Conservation (phyloP, 2,113 vertebrate species). For the Ochotona curzoniae region DNA sequence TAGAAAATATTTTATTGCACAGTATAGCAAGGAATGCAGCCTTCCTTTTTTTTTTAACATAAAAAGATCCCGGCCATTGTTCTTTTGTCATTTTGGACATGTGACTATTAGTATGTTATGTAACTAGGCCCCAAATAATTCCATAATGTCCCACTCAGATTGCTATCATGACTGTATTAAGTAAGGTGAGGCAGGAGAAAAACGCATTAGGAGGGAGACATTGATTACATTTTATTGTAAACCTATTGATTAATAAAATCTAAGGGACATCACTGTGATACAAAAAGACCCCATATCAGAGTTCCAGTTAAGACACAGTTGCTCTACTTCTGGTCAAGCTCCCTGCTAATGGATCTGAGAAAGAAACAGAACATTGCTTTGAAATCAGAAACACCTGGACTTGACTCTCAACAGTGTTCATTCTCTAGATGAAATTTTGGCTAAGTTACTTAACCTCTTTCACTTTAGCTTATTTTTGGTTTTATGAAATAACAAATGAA, state of each 20-base stretch:
- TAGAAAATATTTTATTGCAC: conserved; percentile 27
- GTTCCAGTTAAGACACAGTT: too few relatives aligned
- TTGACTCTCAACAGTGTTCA: background rate
- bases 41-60: conserved; percentile 77
- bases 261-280: background rate
- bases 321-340: too few relatives aligned
- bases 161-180: background rate
- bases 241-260: background rate
- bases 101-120: background rate
- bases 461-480: background rate
- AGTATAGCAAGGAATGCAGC: conserved; percentile 3
- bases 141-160: background rate
- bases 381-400: background rate
- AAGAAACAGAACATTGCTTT: background rate
- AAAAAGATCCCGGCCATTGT: conserved; percentile 54
- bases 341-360: too few relatives aligned
- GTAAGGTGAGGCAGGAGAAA: background rate
- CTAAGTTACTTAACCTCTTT: background rate
- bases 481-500: too few relatives aligned
- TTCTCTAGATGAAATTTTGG: background rate
- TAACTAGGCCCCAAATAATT: background rate
- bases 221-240: background rate
- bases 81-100: conserved; percentile 42
- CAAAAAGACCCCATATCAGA: too few relatives aligned
- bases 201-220: background rate